These are phyloP conservation scores for Sturnus vulgaris DNA, from an alignment of 2,113 vertebrate genomes.

Conservation along the genomic window DNA sequence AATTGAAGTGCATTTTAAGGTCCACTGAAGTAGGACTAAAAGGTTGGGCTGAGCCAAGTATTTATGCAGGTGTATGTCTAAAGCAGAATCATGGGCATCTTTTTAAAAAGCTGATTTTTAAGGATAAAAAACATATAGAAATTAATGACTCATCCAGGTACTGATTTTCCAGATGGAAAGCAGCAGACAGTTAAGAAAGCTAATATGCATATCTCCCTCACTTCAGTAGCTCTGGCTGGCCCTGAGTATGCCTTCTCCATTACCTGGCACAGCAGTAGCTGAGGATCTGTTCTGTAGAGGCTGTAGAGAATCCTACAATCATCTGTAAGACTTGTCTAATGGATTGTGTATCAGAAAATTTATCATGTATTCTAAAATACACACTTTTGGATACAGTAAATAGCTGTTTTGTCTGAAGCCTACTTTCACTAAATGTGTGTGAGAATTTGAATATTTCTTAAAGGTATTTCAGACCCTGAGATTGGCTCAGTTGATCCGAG, in stretches of 20 bases:
- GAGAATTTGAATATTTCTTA: background rate
- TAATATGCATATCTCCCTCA: background rate
- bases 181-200: background rate
- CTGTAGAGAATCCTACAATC: background rate
- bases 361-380: background rate
- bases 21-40: background rate
- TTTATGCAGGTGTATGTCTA: background rate
- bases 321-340: background rate
- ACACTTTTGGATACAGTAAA: background rate
- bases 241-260: background rate
- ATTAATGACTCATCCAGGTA: background rate
- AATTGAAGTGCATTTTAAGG: background rate
- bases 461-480: background rate
- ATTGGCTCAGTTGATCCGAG: background rate
- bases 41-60: background rate
- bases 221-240: background rate
- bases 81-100: background rate
- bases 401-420: background rate
- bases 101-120: background rate
- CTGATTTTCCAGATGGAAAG: background rate
- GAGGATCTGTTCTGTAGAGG: background rate
- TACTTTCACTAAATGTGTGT: background rate
- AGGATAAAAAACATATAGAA: background rate
- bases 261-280: accelerated
- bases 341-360: background rate